phyloP scores from a whole-genome alignment of 1,140 invertebrate genomes.

The Grapholita molesta region DNA sequence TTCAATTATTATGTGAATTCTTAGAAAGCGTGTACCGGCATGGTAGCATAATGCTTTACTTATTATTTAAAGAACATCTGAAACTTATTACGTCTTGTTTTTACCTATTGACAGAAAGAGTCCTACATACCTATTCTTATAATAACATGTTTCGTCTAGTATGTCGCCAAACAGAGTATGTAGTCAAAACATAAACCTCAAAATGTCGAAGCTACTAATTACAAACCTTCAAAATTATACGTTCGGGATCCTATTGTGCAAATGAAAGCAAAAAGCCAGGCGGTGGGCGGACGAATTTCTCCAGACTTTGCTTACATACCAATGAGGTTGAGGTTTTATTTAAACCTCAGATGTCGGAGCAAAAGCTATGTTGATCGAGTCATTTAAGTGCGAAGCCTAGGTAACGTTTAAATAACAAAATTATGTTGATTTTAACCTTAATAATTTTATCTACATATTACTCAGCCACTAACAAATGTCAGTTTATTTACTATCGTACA shows the following conservation, averaged over 20 bases:
- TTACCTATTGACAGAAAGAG: too few species aligned
- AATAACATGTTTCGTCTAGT: too few species aligned
- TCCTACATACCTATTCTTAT: too few species aligned
- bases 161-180: neutral
- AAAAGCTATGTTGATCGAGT: neutral
- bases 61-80: too few species aligned
- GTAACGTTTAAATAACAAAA: neutral
- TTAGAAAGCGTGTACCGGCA: neutral
- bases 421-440: neutral
- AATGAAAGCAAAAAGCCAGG: neutral
- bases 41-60: neutral
- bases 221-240: neutral
- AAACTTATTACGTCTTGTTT: too few species aligned
- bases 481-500: too few species aligned
- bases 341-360: neutral
- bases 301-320: conserved; percentile 1
- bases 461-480: neutral
- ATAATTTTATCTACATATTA: neutral
- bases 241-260: conserved; percentile 1
- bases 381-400: neutral
- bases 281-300: neutral
- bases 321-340: neutral
- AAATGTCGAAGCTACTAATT: neutral
- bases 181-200: too few species aligned
- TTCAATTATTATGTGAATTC: neutral